phyloP scores from a whole-genome alignment of 2,113 vertebrate species.

The Hirundichthys speculiger region DNA sequence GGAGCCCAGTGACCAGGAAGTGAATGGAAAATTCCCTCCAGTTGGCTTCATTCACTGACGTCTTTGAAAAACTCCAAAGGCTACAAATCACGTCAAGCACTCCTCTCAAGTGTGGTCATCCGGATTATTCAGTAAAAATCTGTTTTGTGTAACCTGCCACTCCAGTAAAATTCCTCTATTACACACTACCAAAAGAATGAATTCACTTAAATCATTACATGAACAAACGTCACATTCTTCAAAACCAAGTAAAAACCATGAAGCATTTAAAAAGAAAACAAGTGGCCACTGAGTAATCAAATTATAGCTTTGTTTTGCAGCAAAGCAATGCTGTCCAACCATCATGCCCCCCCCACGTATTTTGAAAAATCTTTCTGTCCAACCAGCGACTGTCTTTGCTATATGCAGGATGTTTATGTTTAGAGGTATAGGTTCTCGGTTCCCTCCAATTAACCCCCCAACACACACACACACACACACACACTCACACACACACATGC shows the following conservation, averaged over 20 bases:
- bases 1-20: slow-evolving; percentile 42
- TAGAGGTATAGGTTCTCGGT: slow-evolving; percentile 63
- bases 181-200: slow-evolving; percentile 14
- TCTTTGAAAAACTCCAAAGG: slow-evolving; percentile 67
- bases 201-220: slow-evolving; percentile 18
- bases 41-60: slow-evolving; percentile 66
- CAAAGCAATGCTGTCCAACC: slow-evolving; percentile 3
- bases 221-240: slow-evolving; percentile 14
- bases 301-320: slow-evolving; percentile 27
- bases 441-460: slow-evolving; percentile 56
- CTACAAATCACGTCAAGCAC: slow-evolving; percentile 70
- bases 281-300: slow-evolving; percentile 13
- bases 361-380: slow-evolving; percentile 74
- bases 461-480: slow-evolving; percentile 34
- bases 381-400: slow-evolving; percentile 75
- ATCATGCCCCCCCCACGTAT: slow-evolving; percentile 52
- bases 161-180: slow-evolving; percentile 35
- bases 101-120: slow-evolving; percentile 58
- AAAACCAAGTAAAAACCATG: slow-evolving; percentile 5
- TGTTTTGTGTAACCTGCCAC: slow-evolving; percentile 38
- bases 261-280: slow-evolving; percentile 5
- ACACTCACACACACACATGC: slow-evolving; percentile 10
- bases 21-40: slow-evolving; percentile 73
- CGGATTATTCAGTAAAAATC: slow-evolving; percentile 51
- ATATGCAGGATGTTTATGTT: slow-evolving; percentile 74